Evolutionary conservation across 2,113 vertebrate species (phyloP), one percentile per base, ranked within the genome.

Genomic region (Laterallus jamaicensis): DNA sequence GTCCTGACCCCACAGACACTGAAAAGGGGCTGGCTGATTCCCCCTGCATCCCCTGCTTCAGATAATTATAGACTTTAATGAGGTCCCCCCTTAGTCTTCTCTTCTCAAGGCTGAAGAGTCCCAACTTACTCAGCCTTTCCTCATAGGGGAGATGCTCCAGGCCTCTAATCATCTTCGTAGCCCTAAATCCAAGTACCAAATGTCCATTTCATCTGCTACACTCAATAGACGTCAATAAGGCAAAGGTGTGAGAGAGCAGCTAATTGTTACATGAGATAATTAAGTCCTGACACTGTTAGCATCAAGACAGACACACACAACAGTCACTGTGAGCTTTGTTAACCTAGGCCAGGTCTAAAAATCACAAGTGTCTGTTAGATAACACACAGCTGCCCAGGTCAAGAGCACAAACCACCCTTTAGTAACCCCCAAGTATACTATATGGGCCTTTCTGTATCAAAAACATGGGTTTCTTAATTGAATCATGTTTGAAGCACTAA

Each of bases 401-500:
- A 63, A 39, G 10, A 84, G n/a, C 44, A 78, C 10, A 6, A 77
- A 64, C 84, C 19, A 66, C 10, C 37, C 31, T 64, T n/a, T 4
- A 56, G 5, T 3, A 73, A 73, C 19, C 22, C 52, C 24, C 39
- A 47, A 54, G 35, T 2, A 37, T 4, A 8, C 42, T 20, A 13
- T 20, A 13, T 3, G 3, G 8, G 39, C 14, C 52, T 15, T 70
- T 58, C 47, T 28, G 7, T 7, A 52, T 52, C 7, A 40, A 67
- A 82, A 79, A 0, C 4, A 19, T 2, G 3, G 11, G 3, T 26
- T 86, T 67, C 42, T 55, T 50, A 70, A 35, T 0, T 42, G 21
- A 85, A 67, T 26, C 13, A 42, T 0, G 0, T 29, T 24, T 62
- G 21, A 75, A 75, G 19, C 0, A 0, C 9, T 15, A 54, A 35